Evolutionary conservation across 2,888 invertebrate species (phyloP).

Genomic region (Drosophila tripunctata): DNA sequence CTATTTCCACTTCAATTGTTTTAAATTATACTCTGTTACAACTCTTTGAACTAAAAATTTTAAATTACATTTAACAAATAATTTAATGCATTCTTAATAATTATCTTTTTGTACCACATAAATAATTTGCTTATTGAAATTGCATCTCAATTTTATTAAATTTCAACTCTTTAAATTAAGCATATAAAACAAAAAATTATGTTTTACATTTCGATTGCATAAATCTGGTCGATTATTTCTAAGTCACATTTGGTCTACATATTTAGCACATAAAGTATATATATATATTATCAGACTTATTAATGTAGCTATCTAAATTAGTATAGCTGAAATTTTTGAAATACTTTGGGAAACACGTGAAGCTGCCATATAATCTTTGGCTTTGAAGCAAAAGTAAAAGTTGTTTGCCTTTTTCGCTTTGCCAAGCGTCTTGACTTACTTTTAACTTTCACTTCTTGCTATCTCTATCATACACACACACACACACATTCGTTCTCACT

Average conservation of each 20-base stretch:
- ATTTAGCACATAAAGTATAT: background rate
- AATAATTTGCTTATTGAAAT: no score
- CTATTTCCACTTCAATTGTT: no score
- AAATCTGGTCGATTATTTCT: constrained; percentile 23
- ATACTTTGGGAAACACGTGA: constrained; percentile 35
- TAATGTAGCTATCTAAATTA: constrained; percentile 35
- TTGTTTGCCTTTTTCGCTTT: constrained; percentile 37
- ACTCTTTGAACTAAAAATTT: no score
- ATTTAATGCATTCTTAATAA: no score
- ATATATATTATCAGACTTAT: constrained; percentile 19
- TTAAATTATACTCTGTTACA: no score
- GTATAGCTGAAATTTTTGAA: constrained; percentile 31
- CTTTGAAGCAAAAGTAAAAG: constrained; percentile 65
- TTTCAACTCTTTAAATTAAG: background rate
- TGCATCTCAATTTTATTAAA: background rate
- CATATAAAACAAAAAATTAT: background rate
- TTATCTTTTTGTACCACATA: no score
- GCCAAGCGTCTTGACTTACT: constrained; percentile 70
- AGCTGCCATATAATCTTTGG: constrained; percentile 55
- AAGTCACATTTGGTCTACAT: constrained; percentile 34
- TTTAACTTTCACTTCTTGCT: constrained; percentile 60
- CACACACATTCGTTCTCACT: background rate
- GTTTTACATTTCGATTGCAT: background rate
- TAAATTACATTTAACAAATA: no score
- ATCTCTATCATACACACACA: background rate